These are phyloP conservation scores for Agrochola lota DNA, from an alignment of 2,888 invertebrate species.

Conservation along the genomic window DNA sequence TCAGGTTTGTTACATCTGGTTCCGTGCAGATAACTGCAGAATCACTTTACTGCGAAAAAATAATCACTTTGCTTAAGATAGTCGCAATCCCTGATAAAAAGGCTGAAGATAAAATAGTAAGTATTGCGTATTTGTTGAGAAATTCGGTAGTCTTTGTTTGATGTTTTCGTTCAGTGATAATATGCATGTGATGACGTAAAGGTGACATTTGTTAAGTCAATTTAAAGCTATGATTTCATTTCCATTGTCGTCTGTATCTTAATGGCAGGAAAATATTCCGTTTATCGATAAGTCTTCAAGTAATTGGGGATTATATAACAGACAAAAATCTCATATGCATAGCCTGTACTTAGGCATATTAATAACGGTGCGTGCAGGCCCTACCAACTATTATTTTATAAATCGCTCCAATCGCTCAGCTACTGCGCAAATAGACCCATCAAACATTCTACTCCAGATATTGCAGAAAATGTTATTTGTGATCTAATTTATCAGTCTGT, in stretches of 20 bases:
- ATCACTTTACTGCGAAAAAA: constrained; percentile 2
- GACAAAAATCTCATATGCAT: constrained; percentile 1
- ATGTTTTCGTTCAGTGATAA: constrained; percentile 23
- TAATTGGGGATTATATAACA: background rate
- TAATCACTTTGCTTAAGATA: constrained; percentile 12
- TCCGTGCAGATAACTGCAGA: background rate
- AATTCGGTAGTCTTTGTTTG: constrained; percentile 25
- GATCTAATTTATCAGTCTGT: constrained; percentile 27
- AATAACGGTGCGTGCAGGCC: background rate
- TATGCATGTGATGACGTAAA: background rate
- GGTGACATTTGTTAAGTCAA: background rate
- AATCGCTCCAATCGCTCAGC: constrained; percentile 26
- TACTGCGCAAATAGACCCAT: constrained; percentile 38
- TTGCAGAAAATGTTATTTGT: constrained; percentile 29
- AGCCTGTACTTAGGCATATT: constrained; percentile 2
- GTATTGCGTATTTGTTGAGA: constrained; percentile 13
- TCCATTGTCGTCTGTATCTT: background rate
- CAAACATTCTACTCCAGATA: constrained; percentile 33
- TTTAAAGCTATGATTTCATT: background rate
- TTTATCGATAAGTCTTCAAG: background rate
- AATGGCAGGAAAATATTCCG: background rate
- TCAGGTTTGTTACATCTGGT: constrained; percentile 2
- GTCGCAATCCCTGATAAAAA: constrained; percentile 25
- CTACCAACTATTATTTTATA: constrained; percentile 23
- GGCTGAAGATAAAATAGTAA: constrained; percentile 25